A percentile compares a stretch with the other conserved stretches of the same genome.
phyloP scores from a whole-genome alignment of 2,797 vertebrate genomes.

The Chaetodon trifasciatus region DNA sequence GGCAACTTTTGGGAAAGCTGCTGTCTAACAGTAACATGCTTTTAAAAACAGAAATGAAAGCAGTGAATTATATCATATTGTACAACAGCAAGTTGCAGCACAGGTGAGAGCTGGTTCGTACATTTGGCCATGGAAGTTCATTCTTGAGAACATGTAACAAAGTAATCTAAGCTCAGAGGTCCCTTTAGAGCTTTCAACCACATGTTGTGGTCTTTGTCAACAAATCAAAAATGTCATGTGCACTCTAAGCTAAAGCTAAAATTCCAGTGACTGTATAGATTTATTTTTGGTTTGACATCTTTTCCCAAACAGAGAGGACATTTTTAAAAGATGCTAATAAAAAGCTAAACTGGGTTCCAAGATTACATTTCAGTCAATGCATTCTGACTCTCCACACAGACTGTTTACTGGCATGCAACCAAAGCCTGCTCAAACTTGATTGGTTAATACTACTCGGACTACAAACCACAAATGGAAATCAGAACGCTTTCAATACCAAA shows the following conservation, averaged over 20 bases:
- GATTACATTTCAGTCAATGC: no score
- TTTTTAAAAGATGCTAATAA: not conserved
- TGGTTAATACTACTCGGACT: no score
- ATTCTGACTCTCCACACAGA: no score
- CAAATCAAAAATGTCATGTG: not conserved
- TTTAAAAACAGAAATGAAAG: constrained; percentile 38
- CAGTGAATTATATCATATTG: constrained; percentile 3
- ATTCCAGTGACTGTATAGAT: not conserved
- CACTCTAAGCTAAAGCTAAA: not conserved
- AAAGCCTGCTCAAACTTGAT: no score
- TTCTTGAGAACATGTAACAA: not conserved
- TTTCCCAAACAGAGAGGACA: not conserved
- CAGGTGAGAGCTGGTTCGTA: not conserved
- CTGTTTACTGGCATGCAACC: no score
- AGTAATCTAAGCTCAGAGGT: not conserved
- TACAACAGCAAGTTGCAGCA: constrained; percentile 1
- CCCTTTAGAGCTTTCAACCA: not conserved
- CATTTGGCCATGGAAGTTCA: not conserved
- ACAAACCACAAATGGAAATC: no score
- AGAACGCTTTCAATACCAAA: no score
- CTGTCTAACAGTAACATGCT: constrained; percentile 11
- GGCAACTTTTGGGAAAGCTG: constrained; percentile 18
- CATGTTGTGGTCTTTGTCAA: not conserved
- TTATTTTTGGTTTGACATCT: not conserved
- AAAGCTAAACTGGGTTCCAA: no score